These are phyloP conservation scores for Phycodurus eques DNA, from an alignment of 2,113 vertebrate genomes.

Conservation along the genomic window DNA sequence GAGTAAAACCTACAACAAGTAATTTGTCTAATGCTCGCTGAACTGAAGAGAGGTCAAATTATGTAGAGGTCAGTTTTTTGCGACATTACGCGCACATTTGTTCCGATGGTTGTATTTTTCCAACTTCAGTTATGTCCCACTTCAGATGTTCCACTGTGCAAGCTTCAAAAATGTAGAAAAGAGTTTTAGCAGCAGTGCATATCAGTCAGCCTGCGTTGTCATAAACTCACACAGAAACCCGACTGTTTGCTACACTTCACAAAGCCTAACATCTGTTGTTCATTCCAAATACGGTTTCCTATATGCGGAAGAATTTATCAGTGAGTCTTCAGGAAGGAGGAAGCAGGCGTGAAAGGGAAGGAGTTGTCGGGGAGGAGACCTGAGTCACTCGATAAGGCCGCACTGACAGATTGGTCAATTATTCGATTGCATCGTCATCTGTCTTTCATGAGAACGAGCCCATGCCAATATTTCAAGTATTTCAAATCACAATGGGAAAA, in stretches of 20 bases:
- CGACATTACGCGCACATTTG: neutral
- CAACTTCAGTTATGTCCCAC: no score
- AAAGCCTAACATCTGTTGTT: constrained; percentile 9
- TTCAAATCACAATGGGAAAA: neutral
- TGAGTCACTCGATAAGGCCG: constrained; percentile 1
- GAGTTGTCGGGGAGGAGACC: neutral
- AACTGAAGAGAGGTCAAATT: neutral
- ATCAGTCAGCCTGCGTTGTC: no score
- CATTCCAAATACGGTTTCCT: constrained; percentile 23
- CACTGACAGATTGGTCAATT: neutral
- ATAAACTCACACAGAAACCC: neutral
- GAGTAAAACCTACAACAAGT: no score
- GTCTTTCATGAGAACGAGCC: neutral
- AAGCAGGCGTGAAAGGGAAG: neutral
- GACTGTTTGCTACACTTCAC: constrained; percentile 13
- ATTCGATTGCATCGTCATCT: neutral
- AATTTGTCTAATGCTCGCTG: no score
- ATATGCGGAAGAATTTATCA: constrained; percentile 36
- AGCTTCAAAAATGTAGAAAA: no score
- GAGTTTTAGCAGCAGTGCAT: no score
- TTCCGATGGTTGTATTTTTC: neutral
- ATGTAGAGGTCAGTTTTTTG: neutral
- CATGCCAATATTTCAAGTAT: neutral
- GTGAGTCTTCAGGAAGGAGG: constrained; percentile 42
- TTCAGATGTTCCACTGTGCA: neutral